Evolutionary conservation across 2,113 vertebrate species (phyloP).

Genomic region (Sphaerodactylus townsendi): DNA sequence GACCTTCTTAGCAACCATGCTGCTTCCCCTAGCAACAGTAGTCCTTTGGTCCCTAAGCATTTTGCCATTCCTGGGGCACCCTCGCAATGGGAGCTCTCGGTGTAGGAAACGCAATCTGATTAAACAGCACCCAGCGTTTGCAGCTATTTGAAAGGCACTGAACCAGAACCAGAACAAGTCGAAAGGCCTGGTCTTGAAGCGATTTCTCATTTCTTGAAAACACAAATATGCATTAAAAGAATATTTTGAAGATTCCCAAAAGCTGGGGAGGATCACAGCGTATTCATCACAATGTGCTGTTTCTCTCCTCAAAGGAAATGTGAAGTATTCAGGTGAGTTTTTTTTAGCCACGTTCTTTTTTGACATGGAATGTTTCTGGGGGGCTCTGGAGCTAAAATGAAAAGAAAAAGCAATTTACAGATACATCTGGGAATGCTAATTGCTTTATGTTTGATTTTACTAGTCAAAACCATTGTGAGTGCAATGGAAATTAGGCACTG

Average conservation of each 20-base stretch:
- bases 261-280: not conserved
- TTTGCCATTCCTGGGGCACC: slow-evolving; percentile 20
- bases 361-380: fast-evolving
- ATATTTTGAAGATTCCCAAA: not conserved
- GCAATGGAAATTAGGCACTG: not conserved
- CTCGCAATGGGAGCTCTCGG: not conserved
- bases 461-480: not conserved
- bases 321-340: slow-evolving; percentile 62
- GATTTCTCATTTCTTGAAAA: fast-evolving
- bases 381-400: not conserved
- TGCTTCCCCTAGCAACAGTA: slow-evolving; percentile 75
- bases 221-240: fast-evolving
- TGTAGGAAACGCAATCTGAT: slow-evolving; percentile 13
- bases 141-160: not conserved
- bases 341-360: not conserved
- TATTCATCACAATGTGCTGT: slow-evolving; percentile 30
- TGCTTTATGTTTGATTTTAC: slow-evolving; percentile 20
- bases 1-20: slow-evolving; percentile 60
- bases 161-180: not conserved
- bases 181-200: not conserved
- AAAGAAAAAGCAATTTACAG: not conserved
- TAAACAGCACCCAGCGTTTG: slow-evolving; percentile 25
- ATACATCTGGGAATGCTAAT: not conserved
- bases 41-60: slow-evolving; percentile 57
- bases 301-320: slow-evolving; percentile 2